Base-by-base conservation (phyloP, 2,797 vertebrate genomes). In the Epinephelus coioides region DNA sequence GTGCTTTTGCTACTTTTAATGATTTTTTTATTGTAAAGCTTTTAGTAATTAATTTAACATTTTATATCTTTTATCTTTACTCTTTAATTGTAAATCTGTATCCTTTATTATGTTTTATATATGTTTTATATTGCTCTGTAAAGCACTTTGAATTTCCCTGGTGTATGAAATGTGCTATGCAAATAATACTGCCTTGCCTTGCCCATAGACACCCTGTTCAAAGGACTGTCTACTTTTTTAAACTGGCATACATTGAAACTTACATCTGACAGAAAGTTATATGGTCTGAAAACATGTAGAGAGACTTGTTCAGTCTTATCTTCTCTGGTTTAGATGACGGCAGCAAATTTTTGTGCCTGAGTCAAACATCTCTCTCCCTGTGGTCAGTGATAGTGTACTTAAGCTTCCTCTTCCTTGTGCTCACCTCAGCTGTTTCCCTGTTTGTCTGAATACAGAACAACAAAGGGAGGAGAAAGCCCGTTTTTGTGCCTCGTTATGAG, bases 341-440 rank as follows among this genome's bases (percentile, higher is more conserved):
- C 59, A 77, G 81, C 76, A 69, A 25, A 72, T 82, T 80, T 65
- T 56, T 82, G 23, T 56, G 62, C 63, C 69, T 18, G 62, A 74
- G 38, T 84, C 73, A 68, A 87, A 74, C 68, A 57, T 84, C 77
- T 76, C 23, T 77, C 44, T 79, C 69, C 56, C 65, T 46, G 83
- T 54, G 79, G 70, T 75, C 79, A 55, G 73, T 60, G 67, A 78
- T 64, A 23, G 23, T 72, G 59, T 19, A 34, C 51, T 63, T 65
- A 40, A 70, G 68, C 68, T 19, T 54, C 56, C 43, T 76, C 80
- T 53, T 34, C n/a, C 23, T n/a, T 10, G 4, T 81, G 83, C 82
- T 83, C 23, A 65, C 54, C 30, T 85, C 84, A 86, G 87, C 85
- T 15, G 57, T 73, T 87, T 65, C 34, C 43, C 43, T 47, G 44